Evolutionary conservation across 2,797 vertebrate species (phyloP), one percentile per base, ranked within the genome.

Genomic region (Calcarius lapponicus): DNA sequence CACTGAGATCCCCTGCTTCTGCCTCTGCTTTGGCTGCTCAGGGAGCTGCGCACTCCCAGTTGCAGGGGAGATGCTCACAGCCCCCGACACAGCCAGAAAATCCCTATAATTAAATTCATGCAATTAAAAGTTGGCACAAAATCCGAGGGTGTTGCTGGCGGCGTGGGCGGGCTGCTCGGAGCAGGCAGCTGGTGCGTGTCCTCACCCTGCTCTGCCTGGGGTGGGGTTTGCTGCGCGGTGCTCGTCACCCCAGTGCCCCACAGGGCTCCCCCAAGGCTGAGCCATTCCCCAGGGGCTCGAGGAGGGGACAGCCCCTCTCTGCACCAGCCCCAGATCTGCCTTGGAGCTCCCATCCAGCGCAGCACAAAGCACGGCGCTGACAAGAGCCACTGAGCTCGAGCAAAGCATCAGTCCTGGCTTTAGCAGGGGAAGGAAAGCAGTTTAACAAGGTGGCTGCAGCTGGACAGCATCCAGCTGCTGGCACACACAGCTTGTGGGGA

Each of bases 71-170:
- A 72, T 2, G 5, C 78, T 88, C 86, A 43, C 61, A 62, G 58
- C 54, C 54, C 43, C 71, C 3, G 0, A 65, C 70, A 28, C 51
- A 84, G 50, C 47, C 71, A 81, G 81, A 93, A 95, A 95, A 94
- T 61, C 76, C 95, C 73, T 90, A 7, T 75, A 84, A 96, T 95
- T 95, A 76, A 91, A 80, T 86, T 73, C 7, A 56, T 9, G n/a
- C 51, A 70, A 80, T 73, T 94, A 91, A 72, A 91, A 88, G 36
- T 56, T 80, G 87, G 71, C 90, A 82, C 28, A 29, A 80, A 85
- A 86, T 31, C 54, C 17, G 34, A 51, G 11, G 36, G 58, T 6
- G 32, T 2, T n/a, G 6, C 70, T 48, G 58, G 57, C 3, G 5
- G 66, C 1, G 5, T 58, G 54, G 70, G 78, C 66, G 40, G 76